Conservation (phyloP, 2,797 vertebrate genomes). For the Poecilia picta region DNA sequence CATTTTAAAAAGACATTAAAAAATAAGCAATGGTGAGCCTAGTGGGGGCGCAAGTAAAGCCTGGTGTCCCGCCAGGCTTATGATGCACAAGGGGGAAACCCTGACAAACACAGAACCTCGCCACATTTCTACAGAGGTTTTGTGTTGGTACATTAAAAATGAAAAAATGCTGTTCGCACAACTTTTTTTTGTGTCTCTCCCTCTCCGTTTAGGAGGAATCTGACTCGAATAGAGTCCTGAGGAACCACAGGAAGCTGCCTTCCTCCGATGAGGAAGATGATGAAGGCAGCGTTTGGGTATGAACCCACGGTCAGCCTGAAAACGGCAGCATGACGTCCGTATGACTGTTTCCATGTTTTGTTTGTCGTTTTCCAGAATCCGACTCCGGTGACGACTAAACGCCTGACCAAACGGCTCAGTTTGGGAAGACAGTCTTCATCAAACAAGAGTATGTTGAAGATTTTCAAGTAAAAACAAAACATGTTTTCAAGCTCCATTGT, state of each 20-base stretch:
- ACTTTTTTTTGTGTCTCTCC: too few relatives aligned
- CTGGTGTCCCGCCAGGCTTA: too few relatives aligned
- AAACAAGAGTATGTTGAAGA: conserved; percentile 18
- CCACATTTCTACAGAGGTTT: too few relatives aligned
- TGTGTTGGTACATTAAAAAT: background rate
- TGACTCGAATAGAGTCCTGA: background rate
- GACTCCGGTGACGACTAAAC: conserved; percentile 39
- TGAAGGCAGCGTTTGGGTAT: conserved; percentile 51
- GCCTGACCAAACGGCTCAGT: background rate
- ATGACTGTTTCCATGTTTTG: too few relatives aligned
- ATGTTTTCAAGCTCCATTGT: too few relatives aligned
- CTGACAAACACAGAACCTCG: too few relatives aligned
- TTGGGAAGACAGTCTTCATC: conserved; percentile 36
- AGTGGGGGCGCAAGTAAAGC: too few relatives aligned
- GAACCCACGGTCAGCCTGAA: background rate
- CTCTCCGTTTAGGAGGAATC: conserved; percentile 25
- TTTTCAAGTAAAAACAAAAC: background rate
- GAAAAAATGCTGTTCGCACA: too few relatives aligned
- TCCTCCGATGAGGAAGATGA: conserved; percentile 49
- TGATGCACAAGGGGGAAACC: too few relatives aligned
- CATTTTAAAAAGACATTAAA: too few relatives aligned
- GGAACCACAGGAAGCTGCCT: background rate
- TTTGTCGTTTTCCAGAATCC: conserved; percentile 38
- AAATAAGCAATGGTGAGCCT: too few relatives aligned
- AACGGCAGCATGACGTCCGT: too few relatives aligned